Evolutionary conservation across 1,140 invertebrate genomes (phyloP).

Genomic region (Monochamus saltuarius): DNA sequence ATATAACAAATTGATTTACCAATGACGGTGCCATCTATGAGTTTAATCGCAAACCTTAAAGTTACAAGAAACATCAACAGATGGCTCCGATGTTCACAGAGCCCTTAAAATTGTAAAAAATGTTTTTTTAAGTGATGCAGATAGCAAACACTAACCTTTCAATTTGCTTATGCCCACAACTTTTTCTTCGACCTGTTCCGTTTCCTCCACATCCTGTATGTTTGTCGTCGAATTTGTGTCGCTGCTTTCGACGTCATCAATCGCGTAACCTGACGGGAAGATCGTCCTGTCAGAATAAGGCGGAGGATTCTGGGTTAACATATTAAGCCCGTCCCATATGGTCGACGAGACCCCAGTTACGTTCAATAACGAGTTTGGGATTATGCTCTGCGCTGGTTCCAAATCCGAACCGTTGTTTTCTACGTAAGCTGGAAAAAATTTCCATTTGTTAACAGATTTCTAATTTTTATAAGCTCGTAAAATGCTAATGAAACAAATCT

Average conservation of each 20-base stretch:
- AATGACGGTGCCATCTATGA: no score
- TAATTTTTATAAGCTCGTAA: no score
- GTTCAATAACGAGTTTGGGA: slow-evolving; percentile 30
- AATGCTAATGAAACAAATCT: not conserved
- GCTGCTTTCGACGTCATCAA: not conserved
- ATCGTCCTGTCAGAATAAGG: slow-evolving; percentile 10
- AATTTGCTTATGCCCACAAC: no score
- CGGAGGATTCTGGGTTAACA: slow-evolving; percentile 24
- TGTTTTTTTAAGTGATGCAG: no score
- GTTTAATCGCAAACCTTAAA: no score
- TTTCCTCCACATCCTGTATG: no score
- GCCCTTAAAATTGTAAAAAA: no score
- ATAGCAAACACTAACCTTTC: no score
- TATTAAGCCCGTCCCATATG: slow-evolving; percentile 31
- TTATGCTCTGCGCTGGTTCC: not conserved
- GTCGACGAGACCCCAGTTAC: slow-evolving; percentile 29
- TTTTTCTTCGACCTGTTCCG: no score
- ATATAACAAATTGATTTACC: no score
- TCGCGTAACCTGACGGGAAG: not conserved
- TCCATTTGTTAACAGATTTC: not conserved
- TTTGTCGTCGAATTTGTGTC: not conserved
- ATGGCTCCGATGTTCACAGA: no score
- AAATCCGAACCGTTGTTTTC: not conserved
- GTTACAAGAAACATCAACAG: no score
- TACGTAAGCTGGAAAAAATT: slow-evolving; percentile 7